Base-by-base conservation (phyloP, 2,888 invertebrate genomes). In the Sepiola atlantica region DNA sequence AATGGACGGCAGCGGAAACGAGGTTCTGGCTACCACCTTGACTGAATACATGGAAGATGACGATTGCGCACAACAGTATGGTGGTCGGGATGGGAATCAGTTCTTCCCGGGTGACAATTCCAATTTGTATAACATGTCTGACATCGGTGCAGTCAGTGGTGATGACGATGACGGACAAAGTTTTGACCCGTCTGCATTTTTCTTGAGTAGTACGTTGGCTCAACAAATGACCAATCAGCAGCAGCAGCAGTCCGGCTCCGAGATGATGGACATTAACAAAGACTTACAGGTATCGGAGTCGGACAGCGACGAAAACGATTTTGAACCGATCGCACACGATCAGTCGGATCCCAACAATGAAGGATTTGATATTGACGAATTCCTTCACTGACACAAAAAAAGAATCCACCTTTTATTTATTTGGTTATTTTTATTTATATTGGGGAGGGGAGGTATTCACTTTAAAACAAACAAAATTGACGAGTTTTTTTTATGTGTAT, bases 281-380 rank as follows among this genome's bases (percentile, higher is more conserved):
- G 98, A 98, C 97, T 97, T 98, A 94, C 98, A 98, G 55, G 98
- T 98, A 77, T 98, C 98, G 57, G 98, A 98, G 95, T 98, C 98
- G 95, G 98, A 98, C 16, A 96, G 95, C 54, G 96, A 96, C 16
- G 96, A 96, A 32, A 95, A 95, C 14, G 95, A 94, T 77, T 95
- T 95, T 95, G 93, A 94, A 94, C 32, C 95, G 95, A 20, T 90
- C 94, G 18, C 95, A 95, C 21, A 95, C 95, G 28, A 95, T 95
- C 95, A 95, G 92, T 77, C 77, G 18, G 95, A 95, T 93, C 95
- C 95, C 90, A 95, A 96, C n/a, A 95, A 96, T 77, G 96, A 96
- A 93, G 96, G 96, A 16, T 97, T 97, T 95, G 97, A 97, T 94
- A 96, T 97, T 94, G 96, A 97, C 90, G 96, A 96, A 94, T 97